These are phyloP conservation scores for Tauraco erythrolophus DNA, from an alignment of 2,113 vertebrate species.

Conservation along the genomic window DNA sequence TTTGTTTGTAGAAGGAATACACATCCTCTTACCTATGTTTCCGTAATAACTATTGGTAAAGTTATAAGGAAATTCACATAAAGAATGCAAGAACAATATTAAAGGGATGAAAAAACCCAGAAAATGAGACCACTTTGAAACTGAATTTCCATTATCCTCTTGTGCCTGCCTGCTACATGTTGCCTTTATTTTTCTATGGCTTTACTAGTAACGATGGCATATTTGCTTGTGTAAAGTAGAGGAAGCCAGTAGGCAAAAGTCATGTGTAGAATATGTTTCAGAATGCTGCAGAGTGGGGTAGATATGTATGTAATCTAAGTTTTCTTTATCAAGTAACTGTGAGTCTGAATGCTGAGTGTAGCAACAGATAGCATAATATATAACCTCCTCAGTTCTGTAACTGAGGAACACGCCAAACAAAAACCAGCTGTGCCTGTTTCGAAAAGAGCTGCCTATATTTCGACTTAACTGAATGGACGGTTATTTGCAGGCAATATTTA, in stretches of 20 bases:
- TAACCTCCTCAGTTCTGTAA: not conserved
- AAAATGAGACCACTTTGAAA: not conserved
- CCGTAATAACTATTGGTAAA: not conserved
- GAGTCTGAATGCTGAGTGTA: not conserved
- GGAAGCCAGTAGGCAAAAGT: not conserved
- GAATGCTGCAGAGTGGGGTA: not conserved
- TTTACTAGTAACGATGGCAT: not conserved
- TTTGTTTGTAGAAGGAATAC: not conserved
- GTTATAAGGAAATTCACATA: not conserved
- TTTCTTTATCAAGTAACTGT: not conserved
- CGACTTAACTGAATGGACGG: not conserved
- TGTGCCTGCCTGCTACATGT: not conserved
- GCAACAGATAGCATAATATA: not conserved
- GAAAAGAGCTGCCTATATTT: not conserved
- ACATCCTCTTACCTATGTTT: not conserved
- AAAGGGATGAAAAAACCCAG: not conserved
- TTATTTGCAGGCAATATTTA: not conserved
- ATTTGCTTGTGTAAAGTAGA: not conserved
- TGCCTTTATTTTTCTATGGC: not conserved
- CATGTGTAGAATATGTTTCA: not conserved
- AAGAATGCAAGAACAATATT: not conserved
- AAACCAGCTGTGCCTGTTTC: not conserved
- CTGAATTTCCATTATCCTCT: not conserved
- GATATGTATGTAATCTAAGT: not conserved
- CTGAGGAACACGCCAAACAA: not conserved